phyloP scores from a whole-genome alignment of 2,888 invertebrate genomes.

The Hemithea aestivaria region DNA sequence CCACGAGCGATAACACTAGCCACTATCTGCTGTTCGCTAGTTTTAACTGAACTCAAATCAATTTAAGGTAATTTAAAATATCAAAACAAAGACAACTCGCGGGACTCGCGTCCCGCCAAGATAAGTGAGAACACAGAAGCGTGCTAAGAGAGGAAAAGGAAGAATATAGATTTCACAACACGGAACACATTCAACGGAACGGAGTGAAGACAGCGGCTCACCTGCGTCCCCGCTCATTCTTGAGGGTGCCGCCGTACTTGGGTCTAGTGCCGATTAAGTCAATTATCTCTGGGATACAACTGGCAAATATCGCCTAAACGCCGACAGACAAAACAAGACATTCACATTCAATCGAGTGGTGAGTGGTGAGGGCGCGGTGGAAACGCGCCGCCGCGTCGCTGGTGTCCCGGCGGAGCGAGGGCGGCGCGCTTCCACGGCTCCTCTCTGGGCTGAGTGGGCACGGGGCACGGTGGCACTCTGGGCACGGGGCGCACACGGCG shows the following conservation, averaged over 20 bases:
- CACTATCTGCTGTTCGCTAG: conserved; percentile 78
- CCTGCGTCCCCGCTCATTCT: conserved; percentile 99
- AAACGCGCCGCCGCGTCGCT: conserved; percentile 44
- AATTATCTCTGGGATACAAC: conserved; percentile 99
- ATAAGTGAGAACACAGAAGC: conserved; percentile 81
- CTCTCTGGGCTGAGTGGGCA: conserved; percentile 27
- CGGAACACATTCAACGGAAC: conserved; percentile 81
- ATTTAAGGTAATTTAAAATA: conserved; percentile 73
- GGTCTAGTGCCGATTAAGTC: conserved; percentile 99
- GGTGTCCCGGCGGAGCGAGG: conserved; percentile 28
- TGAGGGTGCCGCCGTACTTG: conserved; percentile 99
- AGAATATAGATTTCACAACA: conserved; percentile 77
- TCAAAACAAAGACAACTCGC: conserved; percentile 73
- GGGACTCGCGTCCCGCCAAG: conserved; percentile 76
- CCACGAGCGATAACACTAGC: conserved; percentile 77
- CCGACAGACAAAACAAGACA: conserved; percentile 82
- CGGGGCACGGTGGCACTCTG: conserved; percentile 25
- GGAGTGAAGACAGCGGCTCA: conserved; percentile 86
- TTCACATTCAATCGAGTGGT: conserved; percentile 73
- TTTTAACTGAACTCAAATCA: conserved; percentile 73
- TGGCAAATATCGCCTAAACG: conserved; percentile 99
- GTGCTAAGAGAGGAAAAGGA: conserved; percentile 80
- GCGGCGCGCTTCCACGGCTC: conserved; percentile 31
- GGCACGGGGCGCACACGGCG: conserved; percentile 16
- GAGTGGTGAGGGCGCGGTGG: conserved; percentile 40